Evolutionary conservation across 2,888 invertebrate species (phyloP).

Genomic region (Bimastos eiseni): DNA sequence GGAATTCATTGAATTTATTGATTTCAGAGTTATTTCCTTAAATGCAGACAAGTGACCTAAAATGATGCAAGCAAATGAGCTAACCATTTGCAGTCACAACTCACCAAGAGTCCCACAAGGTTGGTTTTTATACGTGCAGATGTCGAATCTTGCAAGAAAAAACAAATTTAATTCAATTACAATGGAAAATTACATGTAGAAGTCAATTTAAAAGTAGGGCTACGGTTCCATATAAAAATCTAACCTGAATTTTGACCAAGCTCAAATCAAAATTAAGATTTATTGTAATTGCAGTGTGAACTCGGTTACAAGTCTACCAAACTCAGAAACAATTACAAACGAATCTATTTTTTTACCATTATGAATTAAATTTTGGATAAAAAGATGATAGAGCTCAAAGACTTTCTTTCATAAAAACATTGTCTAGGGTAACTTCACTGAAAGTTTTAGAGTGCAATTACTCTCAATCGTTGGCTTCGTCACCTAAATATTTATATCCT

Average conservation of each 20-base stretch:
- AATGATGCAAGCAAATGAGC: background rate
- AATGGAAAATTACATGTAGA: too few species aligned
- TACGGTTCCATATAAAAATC: background rate
- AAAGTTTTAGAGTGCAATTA: background rate
- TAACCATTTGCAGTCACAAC: constrained; percentile 30
- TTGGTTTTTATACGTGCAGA: constrained; percentile 57
- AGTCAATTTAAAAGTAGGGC: background rate
- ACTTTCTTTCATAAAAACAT: background rate
- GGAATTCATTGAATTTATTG: too few species aligned
- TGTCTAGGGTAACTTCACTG: background rate
- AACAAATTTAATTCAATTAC: background rate
- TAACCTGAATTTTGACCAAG: too few species aligned
- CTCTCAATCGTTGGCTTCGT: background rate
- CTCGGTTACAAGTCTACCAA: background rate
- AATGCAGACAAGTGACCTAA: background rate
- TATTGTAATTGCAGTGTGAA: background rate
- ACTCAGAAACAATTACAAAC: background rate
- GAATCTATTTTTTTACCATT: background rate
- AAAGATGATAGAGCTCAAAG: background rate
- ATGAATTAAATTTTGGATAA: background rate
- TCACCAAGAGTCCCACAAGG: constrained; percentile 60
- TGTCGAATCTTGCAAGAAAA: constrained; percentile 54
- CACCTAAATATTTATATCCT: background rate
- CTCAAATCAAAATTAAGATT: background rate
- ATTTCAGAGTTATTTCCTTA: background rate